Evolutionary conservation across 2,797 vertebrate species (phyloP), one percentile per base, ranked within the genome.

Genomic region (Sebastes matsubarae): DNA sequence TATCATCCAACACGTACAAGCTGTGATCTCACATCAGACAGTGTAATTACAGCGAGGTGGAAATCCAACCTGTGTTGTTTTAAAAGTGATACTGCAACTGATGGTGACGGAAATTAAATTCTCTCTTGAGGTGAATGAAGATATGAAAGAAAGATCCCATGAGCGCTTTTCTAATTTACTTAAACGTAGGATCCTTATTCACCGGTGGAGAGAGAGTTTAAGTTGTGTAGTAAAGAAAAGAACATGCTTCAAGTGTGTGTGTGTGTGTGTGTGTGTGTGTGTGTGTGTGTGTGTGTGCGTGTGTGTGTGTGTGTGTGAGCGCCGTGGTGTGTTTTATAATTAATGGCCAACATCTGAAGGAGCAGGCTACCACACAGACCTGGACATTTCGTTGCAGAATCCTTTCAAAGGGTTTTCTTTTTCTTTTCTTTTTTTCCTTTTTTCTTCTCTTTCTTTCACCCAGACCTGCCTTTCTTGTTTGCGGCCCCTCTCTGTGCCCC

Each of bases 381-480:
- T 89, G 69, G 78, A 80, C 84, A 87, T 89, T 91, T 90, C 42
- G 30, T 67, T 27, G 58, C 42, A 82, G 64, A 85, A 83, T 84
- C 63, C 72, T 90, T 87, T 89, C 61, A 90, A 87, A 87, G 75
- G 34, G 2, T 84, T 50, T 81, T 69, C 70, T 77, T 61, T 72
- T 16, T 25, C 63, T 50, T 46, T 1, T n/a, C 16, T 75, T 76
- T 76, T 68, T 50, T 46, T 1, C 24, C 20, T 75, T 76, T 76
- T 72, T 91, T 89, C 88, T 85, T 81, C 61, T 70, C 83, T 90
- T 91, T 81, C 36, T 93, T 88, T 93, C 78, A 87, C 75, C 50
- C 57, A 83, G 75, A 82, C 81, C 82, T 89, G 65, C 83, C 81
- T 88, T 85, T 86, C 81, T 89, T 94, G 83, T 94, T 87, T 89